Evolutionary conservation across 2,888 invertebrate genomes (phyloP).

Genomic region (Antitype chi): DNA sequence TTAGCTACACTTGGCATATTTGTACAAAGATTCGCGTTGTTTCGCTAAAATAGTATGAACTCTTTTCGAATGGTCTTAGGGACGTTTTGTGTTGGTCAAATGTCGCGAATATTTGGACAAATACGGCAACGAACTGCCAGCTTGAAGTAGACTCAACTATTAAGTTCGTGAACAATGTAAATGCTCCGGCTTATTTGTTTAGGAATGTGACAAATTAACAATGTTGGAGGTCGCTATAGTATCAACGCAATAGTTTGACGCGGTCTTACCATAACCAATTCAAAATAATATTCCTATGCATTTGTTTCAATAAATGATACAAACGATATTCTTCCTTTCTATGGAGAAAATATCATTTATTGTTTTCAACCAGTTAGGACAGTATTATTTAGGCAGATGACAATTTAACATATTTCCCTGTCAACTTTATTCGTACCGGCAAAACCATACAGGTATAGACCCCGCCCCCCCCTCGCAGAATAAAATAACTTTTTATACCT

Average conservation of each 20-base stretch:
- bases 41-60: background rate
- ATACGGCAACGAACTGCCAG: background rate
- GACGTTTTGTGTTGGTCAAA: background rate
- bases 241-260: background rate
- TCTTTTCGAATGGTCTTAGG: background rate
- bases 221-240: background rate
- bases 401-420: background rate
- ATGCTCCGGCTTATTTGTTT: background rate
- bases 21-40: background rate
- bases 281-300: background rate
- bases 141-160: background rate
- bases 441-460: constrained; percentile 26
- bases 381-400: background rate
- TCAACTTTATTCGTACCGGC: constrained; percentile 40
- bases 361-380: too few relatives aligned
- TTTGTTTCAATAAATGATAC: background rate
- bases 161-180: background rate
- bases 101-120: background rate
- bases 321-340: background rate
- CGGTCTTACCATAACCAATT: background rate
- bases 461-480: constrained; percentile 45
- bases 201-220: background rate
- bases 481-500: constrained; percentile 70
- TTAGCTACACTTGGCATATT: background rate
- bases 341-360: background rate